Evolutionary conservation across 2,797 vertebrate species (phyloP), one percentile per base, ranked within the genome.

Genomic region (Cygnus olor): DNA sequence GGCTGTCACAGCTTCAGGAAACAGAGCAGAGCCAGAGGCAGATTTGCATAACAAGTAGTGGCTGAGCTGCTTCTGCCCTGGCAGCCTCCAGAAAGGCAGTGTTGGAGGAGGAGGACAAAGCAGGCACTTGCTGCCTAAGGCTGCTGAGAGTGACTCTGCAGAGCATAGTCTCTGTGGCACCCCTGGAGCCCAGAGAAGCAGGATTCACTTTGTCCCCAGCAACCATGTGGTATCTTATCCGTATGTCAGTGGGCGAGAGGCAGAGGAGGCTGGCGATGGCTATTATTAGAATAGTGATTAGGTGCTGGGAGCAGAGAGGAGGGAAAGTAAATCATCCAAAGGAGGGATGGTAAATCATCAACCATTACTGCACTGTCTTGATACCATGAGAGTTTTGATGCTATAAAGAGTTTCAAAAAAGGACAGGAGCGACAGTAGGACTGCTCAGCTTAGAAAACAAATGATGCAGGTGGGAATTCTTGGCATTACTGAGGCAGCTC

Each of bases 251-350:
- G 87, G 63, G 78, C 32, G 72, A 96, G 92, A 92, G 81, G 84
- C 8, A 0, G 89, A 80, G 88, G 80, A 91, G 44, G 83, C 53
- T 86, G 82, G 9, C 32, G 69, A 51, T 57, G 51, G 88, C 73
- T 94, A 91, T 91, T 95, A 91, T 94, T 94, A 90, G 89, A 93
- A 90, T 87, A 85, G 82, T 92, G 96, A 95, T 94, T 94, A 94
- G 72, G 60, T 70, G 36, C 80, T 0, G 1, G 42, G 45, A 93
- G 83, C 69, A 70, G 73, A 80, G 40, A 86, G 69, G 65, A 78
- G 20, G 42, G 79, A 78, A 91, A 45, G 53, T 74, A 94, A 89
- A 89, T 64, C 60, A 90, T 57, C 57, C 40, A 66, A 97, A 71
- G 20, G 16, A 78, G 18, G 42, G 80, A 76, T 88, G 49, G 53